Percentiles rank a stretch among this genome's conserved stretches.
These are phyloP conservation scores for Agrypnia vestita DNA, from an alignment of 1,140 invertebrate genomes.

Conservation along the genomic window DNA sequence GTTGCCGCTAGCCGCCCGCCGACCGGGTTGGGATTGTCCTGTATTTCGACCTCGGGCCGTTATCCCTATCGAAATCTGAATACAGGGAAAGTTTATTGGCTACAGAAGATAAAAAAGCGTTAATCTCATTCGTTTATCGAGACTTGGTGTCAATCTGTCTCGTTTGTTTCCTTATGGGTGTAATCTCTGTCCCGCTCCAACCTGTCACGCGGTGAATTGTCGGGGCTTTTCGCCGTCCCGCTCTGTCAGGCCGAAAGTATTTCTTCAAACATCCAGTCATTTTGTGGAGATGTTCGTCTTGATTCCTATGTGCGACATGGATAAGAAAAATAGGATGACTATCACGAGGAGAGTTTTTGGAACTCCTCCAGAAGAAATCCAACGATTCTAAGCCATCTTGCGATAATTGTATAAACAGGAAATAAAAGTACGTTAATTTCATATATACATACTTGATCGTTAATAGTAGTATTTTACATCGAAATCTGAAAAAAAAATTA, in stretches of 20 bases:
- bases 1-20: no score
- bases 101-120: slow-evolving; percentile 41
- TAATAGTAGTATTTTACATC: no score
- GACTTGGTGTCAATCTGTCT: slow-evolving; percentile 42
- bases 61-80: slow-evolving; percentile 7
- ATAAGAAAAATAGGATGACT: slow-evolving; percentile 27
- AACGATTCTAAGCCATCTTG: no score
- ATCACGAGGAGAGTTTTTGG: background rate
- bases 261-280: slow-evolving; percentile 53
- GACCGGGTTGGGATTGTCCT: no score
- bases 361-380: no score
- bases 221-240: background rate
- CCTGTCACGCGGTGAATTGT: background rate
- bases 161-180: slow-evolving; percentile 3
- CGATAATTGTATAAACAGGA: no score
- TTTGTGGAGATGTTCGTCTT: slow-evolving; percentile 39
- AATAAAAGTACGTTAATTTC: no score
- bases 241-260: slow-evolving; percentile 28
- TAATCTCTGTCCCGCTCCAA: slow-evolving; percentile 5
- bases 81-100: slow-evolving; percentile 41
- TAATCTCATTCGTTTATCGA: slow-evolving; percentile 52
- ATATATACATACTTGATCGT: no score
- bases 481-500: no score
- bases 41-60: background rate
- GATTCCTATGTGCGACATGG: slow-evolving; percentile 50